A percentile compares a stretch with the other conserved stretches of the same genome.
These are phyloP conservation scores for Odocoileus virginianus DNA, from an alignment of 2,113 vertebrate genomes.

Conservation along the genomic window DNA sequence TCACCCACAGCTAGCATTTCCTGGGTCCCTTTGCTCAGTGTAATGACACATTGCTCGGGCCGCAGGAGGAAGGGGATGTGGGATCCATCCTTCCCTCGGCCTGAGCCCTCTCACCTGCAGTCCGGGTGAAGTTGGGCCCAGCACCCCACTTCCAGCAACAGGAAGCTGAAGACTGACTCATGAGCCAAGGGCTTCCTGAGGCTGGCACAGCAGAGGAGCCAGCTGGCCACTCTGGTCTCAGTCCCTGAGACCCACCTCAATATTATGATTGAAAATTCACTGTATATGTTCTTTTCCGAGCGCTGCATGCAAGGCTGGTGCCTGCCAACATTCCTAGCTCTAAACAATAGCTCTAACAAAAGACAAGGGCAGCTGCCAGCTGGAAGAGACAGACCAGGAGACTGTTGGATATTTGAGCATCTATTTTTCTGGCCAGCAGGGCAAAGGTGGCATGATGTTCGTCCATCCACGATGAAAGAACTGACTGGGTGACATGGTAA, in stretches of 20 bases:
- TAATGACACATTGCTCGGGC: fast-evolving
- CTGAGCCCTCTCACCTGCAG: background rate
- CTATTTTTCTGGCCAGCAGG: background rate
- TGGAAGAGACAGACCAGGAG: background rate
- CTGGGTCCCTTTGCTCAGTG: background rate
- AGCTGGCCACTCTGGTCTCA: background rate
- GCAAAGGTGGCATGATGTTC: background rate
- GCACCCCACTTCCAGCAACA: background rate
- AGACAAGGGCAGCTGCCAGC: background rate
- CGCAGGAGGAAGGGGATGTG: background rate
- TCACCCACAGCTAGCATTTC: background rate
- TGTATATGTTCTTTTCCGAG: background rate
- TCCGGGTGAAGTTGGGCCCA: background rate
- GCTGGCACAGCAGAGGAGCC: background rate
- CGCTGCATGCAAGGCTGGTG: background rate
- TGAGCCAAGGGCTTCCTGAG: background rate
- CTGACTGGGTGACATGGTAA: background rate
- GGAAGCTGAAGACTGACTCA: background rate
- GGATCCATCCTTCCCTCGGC: background rate
- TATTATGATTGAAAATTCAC: background rate
- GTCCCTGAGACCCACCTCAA: background rate
- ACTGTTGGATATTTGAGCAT: background rate
- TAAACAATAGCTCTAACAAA: background rate
- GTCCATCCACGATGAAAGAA: background rate
- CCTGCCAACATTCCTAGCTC: background rate